These are phyloP conservation scores for Allacma fusca DNA, from an alignment of 2,888 invertebrate genomes.

Conservation along the genomic window DNA sequence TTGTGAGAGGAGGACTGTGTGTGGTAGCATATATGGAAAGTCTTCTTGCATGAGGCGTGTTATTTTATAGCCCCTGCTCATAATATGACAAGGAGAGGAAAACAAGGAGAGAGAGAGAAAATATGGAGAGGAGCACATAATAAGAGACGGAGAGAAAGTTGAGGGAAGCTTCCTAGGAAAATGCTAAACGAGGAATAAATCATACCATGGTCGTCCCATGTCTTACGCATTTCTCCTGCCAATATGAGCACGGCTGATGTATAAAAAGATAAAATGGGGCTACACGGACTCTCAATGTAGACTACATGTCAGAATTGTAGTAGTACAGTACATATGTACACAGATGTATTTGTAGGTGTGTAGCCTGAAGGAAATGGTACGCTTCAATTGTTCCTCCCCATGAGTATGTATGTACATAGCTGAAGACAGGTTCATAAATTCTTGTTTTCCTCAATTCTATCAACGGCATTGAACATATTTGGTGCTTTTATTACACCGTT, in stretches of 20 bases:
- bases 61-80: not conserved
- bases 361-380: constrained; percentile 17
- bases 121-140: not conserved
- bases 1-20: not conserved
- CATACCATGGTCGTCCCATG: not conserved
- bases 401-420: too few relatives aligned
- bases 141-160: constrained; percentile 1
- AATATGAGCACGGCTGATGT: not conserved
- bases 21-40: too few relatives aligned
- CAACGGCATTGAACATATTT: constrained; percentile 8
- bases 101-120: not conserved
- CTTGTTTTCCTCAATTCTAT: constrained; percentile 11
- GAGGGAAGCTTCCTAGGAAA: not conserved
- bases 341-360: too few relatives aligned
- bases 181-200: constrained; percentile 16
- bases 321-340: too few relatives aligned
- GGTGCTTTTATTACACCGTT: constrained; percentile 16
- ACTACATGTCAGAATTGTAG: too few relatives aligned
- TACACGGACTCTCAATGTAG: too few relatives aligned
- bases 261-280: not conserved
- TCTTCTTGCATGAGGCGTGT: too few relatives aligned
- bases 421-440: constrained; percentile 21
- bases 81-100: not conserved
- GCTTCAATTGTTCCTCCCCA: constrained; percentile 23
- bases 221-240: not conserved